Evolutionary conservation across 2,113 vertebrate species (phyloP).

Genomic region (Pangasianodon gigas): DNA sequence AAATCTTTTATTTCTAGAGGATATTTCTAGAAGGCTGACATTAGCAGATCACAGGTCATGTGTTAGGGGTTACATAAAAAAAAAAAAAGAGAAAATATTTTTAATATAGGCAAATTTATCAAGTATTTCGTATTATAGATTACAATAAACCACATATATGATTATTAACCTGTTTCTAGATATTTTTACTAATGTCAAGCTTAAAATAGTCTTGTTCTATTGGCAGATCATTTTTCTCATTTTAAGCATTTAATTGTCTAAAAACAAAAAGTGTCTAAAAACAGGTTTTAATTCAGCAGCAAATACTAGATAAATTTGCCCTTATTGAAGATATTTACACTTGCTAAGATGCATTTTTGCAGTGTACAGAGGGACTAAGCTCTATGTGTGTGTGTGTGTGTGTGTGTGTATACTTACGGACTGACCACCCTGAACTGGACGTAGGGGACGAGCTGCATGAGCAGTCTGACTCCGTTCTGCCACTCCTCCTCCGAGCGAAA

Average conservation of each 20-base stretch:
- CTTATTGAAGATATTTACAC: background rate
- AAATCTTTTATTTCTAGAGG: background rate
- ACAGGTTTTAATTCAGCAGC: too few species aligned
- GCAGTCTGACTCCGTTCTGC: conserved; percentile 88
- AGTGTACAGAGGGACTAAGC: conserved; percentile 7
- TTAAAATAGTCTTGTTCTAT: background rate
- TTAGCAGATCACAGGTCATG: background rate
- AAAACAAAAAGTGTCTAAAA: background rate
- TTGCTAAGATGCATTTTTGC: background rate
- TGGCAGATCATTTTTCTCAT: background rate
- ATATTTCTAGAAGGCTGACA: background rate
- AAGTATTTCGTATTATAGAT: background rate
- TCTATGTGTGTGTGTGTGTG: conserved; percentile 9
- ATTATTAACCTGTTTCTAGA: background rate
- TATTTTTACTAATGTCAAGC: background rate
- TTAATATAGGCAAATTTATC: background rate
- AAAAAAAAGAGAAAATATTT: background rate
- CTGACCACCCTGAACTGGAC: conserved; percentile 81
- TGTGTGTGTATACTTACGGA: conserved; percentile 78
- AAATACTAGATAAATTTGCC: background rate
- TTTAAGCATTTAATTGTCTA: background rate
- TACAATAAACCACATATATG: background rate
- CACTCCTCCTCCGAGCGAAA: conserved; percentile 89
- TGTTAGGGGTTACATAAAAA: background rate
- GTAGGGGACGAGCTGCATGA: conserved; percentile 87